A percentile compares a stretch with the other conserved stretches of the same genome.
Evolutionary conservation across 2,113 vertebrate genomes (phyloP).

Genomic region (Sminthopsis crassicaudata): DNA sequence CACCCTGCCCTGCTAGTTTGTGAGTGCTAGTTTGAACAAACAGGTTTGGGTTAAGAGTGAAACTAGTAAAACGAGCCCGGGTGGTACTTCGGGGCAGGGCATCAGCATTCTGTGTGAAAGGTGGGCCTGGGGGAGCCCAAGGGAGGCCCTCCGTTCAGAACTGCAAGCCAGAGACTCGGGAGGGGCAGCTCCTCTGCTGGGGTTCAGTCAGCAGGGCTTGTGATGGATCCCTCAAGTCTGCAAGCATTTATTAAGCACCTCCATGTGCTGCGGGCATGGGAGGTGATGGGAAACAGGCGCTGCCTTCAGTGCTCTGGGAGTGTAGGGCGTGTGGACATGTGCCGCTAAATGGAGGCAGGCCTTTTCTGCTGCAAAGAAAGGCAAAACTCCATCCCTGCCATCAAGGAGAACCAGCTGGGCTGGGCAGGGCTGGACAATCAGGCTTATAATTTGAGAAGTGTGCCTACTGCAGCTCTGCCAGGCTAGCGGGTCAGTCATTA

Average conservation of each 20-base stretch:
- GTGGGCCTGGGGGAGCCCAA: not conserved
- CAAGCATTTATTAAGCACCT: not conserved
- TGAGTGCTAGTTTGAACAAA: constrained; percentile 32
- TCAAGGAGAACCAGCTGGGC: no score
- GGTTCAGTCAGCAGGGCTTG: not conserved
- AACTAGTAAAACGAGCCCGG: constrained; percentile 67
- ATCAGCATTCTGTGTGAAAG: not conserved
- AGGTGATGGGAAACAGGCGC: not conserved
- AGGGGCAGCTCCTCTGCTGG: no score
- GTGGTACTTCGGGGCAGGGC: not conserved
- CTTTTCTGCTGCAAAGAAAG: no score
- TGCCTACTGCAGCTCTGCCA: not conserved
- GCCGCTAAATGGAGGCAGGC: no score
- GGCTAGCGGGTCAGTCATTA: not conserved
- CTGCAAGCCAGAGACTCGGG: no score
- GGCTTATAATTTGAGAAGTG: no score
- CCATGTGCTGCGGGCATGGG: not conserved
- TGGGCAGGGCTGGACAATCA: no score
- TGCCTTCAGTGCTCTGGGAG: not conserved
- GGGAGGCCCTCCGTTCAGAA: no score
- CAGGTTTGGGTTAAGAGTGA: constrained; percentile 22
- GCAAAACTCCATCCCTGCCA: no score
- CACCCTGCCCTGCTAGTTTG: not conserved
- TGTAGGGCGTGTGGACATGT: no score
- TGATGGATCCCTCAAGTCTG: not conserved